Evolutionary conservation across 2,888 invertebrate genomes (phyloP), one percentile per base, ranked within the genome.

Genomic region (Tolmerus cingulatus): DNA sequence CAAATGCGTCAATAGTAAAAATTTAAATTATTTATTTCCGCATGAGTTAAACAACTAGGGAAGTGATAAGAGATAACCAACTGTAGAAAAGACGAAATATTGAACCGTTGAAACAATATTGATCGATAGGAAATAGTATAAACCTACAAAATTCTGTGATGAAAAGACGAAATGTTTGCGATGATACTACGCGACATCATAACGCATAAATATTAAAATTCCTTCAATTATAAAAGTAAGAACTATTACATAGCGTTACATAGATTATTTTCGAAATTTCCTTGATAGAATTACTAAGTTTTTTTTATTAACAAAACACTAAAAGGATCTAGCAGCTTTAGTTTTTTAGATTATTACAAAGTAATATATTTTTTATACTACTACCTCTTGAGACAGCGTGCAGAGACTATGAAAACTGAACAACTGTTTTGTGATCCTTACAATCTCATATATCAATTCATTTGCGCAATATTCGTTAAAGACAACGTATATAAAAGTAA

Each of bases 361-460:
- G 46, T 74, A 85, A 86, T 78, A 77, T 86, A 86, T 86, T 86
- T 86, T 86, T 86, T 86, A 86, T 86, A 86, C 78, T 86, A 77
- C 86, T 78, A 86, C 77, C 86, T 86, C 86, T 78, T 40, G 57
- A 86, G 77, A 86, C 34, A 86, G 77, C 55, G 37, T 37, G 55
- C 19, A 86, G 55, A 87, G 78, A 79, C 43, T 79, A 74, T 79
- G 79, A 66, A 66, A 79, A 43, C 37, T 43, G 40, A 86, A 78
- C 37, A 79, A 77, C 51, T 76, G 51, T 76, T 86, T 51, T 86
- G 86, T 86, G 77, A 77, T 86, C 66, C 66, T 66, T 66, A 66
- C 12, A 66, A 86, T 76, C 66, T 86, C 27, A 74, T 76, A 46
- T 76, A 86, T 74, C 51, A 74, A 86, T 46, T n/a, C 74, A 46